Evolutionary conservation across 2,888 invertebrate genomes (phyloP).

Genomic region (Epinotia ramella): DNA sequence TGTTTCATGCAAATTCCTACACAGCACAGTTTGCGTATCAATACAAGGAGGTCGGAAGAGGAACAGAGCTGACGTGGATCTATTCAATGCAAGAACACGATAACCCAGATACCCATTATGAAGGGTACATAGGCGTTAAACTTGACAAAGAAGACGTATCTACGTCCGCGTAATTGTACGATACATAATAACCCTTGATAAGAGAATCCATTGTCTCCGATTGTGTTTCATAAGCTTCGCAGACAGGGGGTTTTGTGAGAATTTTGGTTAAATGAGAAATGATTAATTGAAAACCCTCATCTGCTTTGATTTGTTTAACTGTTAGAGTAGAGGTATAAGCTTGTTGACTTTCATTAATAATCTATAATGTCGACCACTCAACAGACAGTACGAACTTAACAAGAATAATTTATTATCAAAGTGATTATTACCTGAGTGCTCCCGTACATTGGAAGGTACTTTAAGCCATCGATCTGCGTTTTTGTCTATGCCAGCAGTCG

Average conservation of each 20-base stretch:
- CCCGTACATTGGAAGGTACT: neutral
- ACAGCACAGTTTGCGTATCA: constrained; percentile 62
- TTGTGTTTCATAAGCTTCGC: constrained; percentile 44
- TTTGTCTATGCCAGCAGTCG: neutral
- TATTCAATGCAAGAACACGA: constrained; percentile 63
- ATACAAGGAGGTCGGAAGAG: constrained; percentile 61
- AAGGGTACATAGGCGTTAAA: constrained; percentile 55
- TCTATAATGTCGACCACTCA: constrained; percentile 16
- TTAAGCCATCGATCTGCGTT: neutral
- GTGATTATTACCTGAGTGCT: neutral
- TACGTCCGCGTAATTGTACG: constrained; percentile 53
- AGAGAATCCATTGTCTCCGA: constrained; percentile 38
- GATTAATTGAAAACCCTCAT: constrained; percentile 46
- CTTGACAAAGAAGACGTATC: constrained; percentile 55
- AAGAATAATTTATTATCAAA: neutral
- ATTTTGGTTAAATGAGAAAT: constrained; percentile 34
- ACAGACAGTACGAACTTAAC: constrained; percentile 3
- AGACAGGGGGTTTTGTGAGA: constrained; percentile 38
- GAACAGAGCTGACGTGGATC: constrained; percentile 59
- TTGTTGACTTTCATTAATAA: constrained; percentile 29
- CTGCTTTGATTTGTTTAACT: constrained; percentile 42
- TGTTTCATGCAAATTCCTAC: constrained; percentile 60
- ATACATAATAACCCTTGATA: constrained; percentile 49
- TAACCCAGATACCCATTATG: constrained; percentile 66
- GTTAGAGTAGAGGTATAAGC: constrained; percentile 12